These are phyloP conservation scores for Atrina japonica DNA, from an alignment of 2,888 invertebrate genomes.

Conservation along the genomic window DNA sequence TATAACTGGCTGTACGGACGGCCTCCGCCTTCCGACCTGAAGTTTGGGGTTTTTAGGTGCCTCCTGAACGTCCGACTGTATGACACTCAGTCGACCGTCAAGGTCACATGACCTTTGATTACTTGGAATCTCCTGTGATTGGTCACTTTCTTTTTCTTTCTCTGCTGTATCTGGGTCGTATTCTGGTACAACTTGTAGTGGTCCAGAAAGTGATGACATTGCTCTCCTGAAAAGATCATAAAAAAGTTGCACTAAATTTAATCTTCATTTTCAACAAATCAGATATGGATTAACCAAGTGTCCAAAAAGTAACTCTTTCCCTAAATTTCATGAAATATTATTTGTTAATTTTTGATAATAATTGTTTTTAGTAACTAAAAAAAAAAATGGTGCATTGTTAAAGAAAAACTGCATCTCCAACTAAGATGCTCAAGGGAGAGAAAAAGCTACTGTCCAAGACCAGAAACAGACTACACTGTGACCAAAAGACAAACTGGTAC, in stretches of 20 bases:
- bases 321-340: no score
- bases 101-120: constrained; percentile 10
- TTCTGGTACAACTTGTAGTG: constrained; percentile 76
- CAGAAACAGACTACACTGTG: no score
- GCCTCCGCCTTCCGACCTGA: constrained; percentile 46
- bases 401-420: no score
- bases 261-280: neutral
- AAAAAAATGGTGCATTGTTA: no score
- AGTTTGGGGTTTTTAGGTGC: constrained; percentile 29
- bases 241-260: neutral
- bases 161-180: constrained; percentile 57
- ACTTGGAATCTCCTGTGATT: constrained; percentile 21
- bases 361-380: no score
- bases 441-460: no score
- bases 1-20: constrained; percentile 66
- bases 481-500: no score
- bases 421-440: no score
- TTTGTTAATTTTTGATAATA: no score
- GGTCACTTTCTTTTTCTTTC: constrained; percentile 48
- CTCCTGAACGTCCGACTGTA: constrained; percentile 31
- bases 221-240: constrained; percentile 63
- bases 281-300: no score
- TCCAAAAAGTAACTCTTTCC: no score
- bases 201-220: constrained; percentile 59
- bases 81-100: constrained; percentile 20